Percentiles rank a stretch among this genome's conserved stretches.
Evolutionary conservation across 2,113 vertebrate genomes (phyloP).

Genomic region (Mionectes macconnelli): DNA sequence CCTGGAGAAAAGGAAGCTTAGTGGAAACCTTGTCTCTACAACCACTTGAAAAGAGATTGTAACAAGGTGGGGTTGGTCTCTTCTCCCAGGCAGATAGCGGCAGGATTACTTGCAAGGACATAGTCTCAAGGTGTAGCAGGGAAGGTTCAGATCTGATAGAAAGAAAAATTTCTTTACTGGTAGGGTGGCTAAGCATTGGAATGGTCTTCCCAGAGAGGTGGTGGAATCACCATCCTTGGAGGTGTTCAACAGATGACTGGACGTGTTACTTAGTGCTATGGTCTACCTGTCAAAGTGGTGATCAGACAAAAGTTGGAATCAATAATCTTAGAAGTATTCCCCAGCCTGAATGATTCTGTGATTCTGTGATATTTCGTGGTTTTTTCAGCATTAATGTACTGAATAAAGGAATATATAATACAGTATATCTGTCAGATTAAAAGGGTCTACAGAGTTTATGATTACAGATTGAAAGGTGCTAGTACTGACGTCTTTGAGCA

Average conservation of each 20-base stretch:
- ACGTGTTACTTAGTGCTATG: background rate
- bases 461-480: background rate
- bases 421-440: background rate
- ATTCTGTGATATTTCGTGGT: background rate
- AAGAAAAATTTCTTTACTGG: background rate
- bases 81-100: background rate
- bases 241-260: background rate
- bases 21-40: background rate
- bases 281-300: background rate
- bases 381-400: background rate
- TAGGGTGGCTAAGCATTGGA: background rate
- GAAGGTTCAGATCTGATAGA: background rate
- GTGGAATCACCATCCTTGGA: background rate
- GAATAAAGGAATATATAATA: background rate
- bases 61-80: rapidly evolving
- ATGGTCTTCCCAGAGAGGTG: background rate
- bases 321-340: background rate
- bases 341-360: background rate
- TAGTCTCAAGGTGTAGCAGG: background rate
- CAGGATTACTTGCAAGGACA: background rate
- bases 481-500: background rate
- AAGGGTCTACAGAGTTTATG: background rate
- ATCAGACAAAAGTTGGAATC: background rate
- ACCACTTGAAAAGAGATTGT: background rate
- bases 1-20: background rate